Base-by-base conservation (phyloP, 2,888 invertebrate genomes). In the Acanthosepion pharaonis region DNA sequence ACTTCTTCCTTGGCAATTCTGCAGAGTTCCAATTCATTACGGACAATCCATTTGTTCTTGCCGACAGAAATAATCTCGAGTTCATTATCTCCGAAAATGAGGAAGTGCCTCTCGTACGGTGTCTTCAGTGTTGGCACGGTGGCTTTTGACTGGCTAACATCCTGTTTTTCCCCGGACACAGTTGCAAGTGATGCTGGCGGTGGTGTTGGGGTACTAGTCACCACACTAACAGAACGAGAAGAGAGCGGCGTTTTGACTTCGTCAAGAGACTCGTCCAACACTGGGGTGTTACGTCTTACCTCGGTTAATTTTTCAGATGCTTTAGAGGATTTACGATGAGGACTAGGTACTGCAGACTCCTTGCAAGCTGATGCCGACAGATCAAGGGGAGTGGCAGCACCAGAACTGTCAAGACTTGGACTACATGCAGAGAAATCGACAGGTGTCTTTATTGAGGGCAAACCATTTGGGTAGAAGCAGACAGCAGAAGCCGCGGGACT, bases 41-140 rank as follows among this genome's bases (percentile, higher is more conserved):
- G 95, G 15, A 97, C 96, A 94, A 97, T 96, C 96, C 96, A 97
- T 91, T 96, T 96, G 94, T 96, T 96, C 94, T 96, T 96, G 23
- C 96, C 97, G 0, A 97, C 97, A 91, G 96, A 96, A 93, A 97
- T 96, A 64, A 97, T 97, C 95, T 97, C 97, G 48, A 96, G 95
- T 94, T 96, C 96, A 94, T 96, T 96, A 94, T 96, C 96, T 91
- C 96, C 96, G 95, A 96, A 96, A 18, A 97, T 94, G 92, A 97
- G 95, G 95, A 96, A 96, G 94, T 97, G 95, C 94, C 96, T 96
- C 94, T 96, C 96, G 95, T 97, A 97, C n/a, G 95, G 95, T 42
- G 95, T 94, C 94, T 95, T 96, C 51, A 94, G 95, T 28, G 94
- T 94, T n/a, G 94, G 94, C 51, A 94, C 23, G 18, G 91, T 42